Base-by-base conservation (phyloP, 2,113 vertebrate genomes). In the Neopipo cinnamomea region DNA sequence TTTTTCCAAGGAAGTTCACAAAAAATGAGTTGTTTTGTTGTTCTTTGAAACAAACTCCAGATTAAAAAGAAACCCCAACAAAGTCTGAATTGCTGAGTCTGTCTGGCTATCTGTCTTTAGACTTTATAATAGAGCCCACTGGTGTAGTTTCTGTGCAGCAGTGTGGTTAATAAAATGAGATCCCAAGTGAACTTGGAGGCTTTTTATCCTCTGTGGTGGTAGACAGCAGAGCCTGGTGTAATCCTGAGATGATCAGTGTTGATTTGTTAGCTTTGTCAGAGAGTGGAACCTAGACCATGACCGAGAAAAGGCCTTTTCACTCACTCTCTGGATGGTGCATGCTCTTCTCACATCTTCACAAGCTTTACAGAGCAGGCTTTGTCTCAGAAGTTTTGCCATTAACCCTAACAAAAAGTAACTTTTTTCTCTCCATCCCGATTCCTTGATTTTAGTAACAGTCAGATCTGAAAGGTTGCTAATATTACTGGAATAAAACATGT, bases 121-220 rank as follows among this genome's bases (percentile, higher is more conserved):
- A 63, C 46, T 93, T 93, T 83, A 56, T 92, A 78, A 59, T 46
- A 59, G 88, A 90, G 78, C 82, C 90, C 50, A 78, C 74, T 90
- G 78, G 88, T 94, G 66, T 82, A 63, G 81, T 83, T 88, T 91
- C 66, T 88, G 75, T 90, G 74, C 41, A 65, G 85, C 78, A 49
- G 53, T 33, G 44, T 84, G 90, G 78, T 91, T 94, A 88, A 89
- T 85, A 80, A 92, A 90, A 89, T 76, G 90, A 95, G 88, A 79
- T 94, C 90, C 81, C 78, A 25, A 66, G 85, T 92, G 92, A 85
- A 90, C 56, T 91, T 80, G 58, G 41, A 90, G 92, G 62, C 67
- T 91, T 87, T 91, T 96, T 85, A 88, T 94, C 82, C 62, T 75
- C 58, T 83, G 66, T 0, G 8, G 75, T 65, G 41, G 70, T 78